Evolutionary conservation across 1,140 invertebrate genomes (phyloP).

Genomic region (Oryctes rhinoceros): DNA sequence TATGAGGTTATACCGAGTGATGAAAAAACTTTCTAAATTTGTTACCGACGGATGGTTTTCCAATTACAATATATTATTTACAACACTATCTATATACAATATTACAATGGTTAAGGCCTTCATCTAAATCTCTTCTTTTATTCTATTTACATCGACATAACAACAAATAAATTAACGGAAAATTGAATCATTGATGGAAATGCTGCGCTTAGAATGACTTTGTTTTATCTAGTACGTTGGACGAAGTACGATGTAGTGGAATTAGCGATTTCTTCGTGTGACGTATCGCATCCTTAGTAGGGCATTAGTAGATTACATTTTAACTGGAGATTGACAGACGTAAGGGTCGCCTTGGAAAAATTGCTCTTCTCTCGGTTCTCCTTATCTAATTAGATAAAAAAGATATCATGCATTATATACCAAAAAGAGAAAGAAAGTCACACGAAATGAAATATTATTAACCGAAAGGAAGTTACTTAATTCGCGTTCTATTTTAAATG

Average conservation of each 20-base stretch:
- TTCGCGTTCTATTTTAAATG: conserved; percentile 8
- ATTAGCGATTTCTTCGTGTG: background rate
- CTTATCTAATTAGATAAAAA: conserved; percentile 54
- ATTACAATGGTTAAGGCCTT: conserved; percentile 17
- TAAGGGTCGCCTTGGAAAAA: conserved; percentile 51
- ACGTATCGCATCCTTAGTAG: background rate
- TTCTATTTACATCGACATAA: conserved; percentile 20
- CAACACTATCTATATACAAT: conserved; percentile 2
- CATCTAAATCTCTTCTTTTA: conserved; percentile 5
- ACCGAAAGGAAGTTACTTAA: background rate
- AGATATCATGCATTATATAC: conserved; percentile 52
- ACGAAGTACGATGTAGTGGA: background rate
- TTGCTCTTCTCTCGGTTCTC: conserved; percentile 59
- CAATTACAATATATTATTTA: conserved; percentile 18
- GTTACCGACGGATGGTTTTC: background rate
- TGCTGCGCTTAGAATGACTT: background rate
- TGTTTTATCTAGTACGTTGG: background rate
- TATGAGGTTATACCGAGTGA: background rate
- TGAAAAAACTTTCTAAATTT: background rate
- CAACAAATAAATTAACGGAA: conserved; percentile 19
- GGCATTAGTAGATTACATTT: conserved; percentile 57
- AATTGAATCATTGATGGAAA: background rate
- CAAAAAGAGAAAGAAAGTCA: conserved; percentile 12
- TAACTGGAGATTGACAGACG: conserved; percentile 57
- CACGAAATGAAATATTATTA: background rate